Percentiles rank a stretch among this genome's conserved stretches.
These are phyloP conservation scores for Hozukius guyotensis DNA, from an alignment of 2,797 vertebrate species.

Conservation along the genomic window DNA sequence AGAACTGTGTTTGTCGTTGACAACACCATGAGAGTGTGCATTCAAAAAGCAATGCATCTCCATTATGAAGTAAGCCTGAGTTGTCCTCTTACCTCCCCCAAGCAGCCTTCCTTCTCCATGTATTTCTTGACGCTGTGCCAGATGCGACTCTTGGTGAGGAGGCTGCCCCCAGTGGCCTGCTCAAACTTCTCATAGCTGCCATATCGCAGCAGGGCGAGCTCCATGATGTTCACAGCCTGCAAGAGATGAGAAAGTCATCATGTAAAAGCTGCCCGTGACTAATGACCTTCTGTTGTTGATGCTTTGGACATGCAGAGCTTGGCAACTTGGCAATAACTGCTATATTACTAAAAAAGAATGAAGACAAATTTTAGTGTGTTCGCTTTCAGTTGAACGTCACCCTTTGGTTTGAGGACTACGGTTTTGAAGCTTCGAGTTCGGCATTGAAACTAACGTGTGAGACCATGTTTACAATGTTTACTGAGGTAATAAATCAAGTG, in stretches of 20 bases:
- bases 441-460: too few species aligned
- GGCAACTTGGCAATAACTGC: neutral
- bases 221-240: constrained; percentile 93
- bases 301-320: neutral
- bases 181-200: constrained; percentile 95
- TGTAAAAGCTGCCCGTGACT: neutral
- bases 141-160: constrained; percentile 90
- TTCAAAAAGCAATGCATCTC: neutral
- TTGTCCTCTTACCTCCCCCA: constrained; percentile 87
- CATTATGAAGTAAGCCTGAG: neutral
- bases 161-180: constrained; percentile 89
- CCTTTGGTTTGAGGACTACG: too few species aligned
- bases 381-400: too few species aligned
- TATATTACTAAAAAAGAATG: neutral
- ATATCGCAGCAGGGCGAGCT: constrained; percentile 89
- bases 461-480: too few species aligned
- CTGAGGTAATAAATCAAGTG: too few species aligned
- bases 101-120: constrained; percentile 94
- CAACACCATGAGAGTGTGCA: neutral
- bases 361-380: too few species aligned
- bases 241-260: neutral
- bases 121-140: constrained; percentile 91
- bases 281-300: neutral
- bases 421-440: too few species aligned
- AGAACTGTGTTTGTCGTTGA: neutral